Conservation (phyloP, 2,797 vertebrate genomes). For the Melanotaenia boesemani region DNA sequence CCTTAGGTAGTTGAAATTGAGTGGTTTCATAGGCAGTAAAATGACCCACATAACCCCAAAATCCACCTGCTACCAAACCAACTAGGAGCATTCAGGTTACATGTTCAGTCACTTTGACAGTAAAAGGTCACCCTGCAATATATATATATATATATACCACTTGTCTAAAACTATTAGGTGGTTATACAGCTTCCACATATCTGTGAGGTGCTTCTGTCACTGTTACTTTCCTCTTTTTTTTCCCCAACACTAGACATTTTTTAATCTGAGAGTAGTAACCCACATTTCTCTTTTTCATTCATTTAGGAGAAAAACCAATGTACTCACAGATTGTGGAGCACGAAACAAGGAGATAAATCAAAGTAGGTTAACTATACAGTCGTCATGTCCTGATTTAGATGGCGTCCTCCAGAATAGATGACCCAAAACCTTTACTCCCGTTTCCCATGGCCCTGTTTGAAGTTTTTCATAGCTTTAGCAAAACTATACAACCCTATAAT, state of each 20-base stretch:
- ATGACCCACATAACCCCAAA: slow-evolving; percentile 21
- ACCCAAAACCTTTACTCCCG: slow-evolving; percentile 75
- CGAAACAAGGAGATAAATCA: slow-evolving; percentile 54
- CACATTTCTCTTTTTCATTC: slow-evolving; percentile 38
- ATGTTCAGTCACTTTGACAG: too few relatives aligned
- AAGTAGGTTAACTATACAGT: slow-evolving; percentile 80
- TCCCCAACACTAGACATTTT: slow-evolving; percentile 9
- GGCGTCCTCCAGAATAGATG: slow-evolving; percentile 80
- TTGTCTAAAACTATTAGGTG: too few relatives aligned
- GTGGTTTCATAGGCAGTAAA: slow-evolving; percentile 12
- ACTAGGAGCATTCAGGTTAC: too few relatives aligned
- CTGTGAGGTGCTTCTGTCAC: too few relatives aligned
- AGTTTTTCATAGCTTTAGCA: slow-evolving; percentile 27
- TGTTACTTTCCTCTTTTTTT: neutral
- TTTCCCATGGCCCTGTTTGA: slow-evolving; percentile 59
- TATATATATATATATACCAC: too few relatives aligned
- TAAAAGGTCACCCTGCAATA: too few relatives aligned
- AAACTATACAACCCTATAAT: slow-evolving; percentile 16
- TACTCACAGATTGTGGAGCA: slow-evolving; percentile 38
- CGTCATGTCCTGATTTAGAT: slow-evolving; percentile 73
- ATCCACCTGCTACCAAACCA: too few relatives aligned
- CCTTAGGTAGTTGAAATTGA: slow-evolving; percentile 21
- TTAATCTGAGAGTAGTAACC: slow-evolving; percentile 37
- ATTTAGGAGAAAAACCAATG: slow-evolving; percentile 1
- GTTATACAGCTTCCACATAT: too few relatives aligned